Evolutionary conservation across 2,888 invertebrate genomes (phyloP).

Genomic region (Embidobia sp.): DNA sequence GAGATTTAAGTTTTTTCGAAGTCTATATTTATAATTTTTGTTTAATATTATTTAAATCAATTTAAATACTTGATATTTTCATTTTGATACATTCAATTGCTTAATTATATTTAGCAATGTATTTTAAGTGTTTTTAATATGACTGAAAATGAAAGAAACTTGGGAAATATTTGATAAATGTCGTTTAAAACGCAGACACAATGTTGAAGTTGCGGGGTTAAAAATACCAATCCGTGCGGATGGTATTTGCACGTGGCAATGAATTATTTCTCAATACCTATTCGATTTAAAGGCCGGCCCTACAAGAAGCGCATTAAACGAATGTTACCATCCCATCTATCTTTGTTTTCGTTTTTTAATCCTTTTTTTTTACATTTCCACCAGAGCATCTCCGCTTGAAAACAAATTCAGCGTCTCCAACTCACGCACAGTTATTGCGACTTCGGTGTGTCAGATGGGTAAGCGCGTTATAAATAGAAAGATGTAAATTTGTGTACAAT

Average conservation of each 20-base stretch:
- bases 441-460: slow-evolving; percentile 40
- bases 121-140: no score
- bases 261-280: slow-evolving; percentile 54
- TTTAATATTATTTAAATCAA: no score
- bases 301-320: slow-evolving; percentile 15
- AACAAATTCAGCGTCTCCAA: slow-evolving; percentile 36
- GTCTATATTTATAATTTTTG: no score
- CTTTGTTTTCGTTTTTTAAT: slow-evolving; percentile 2
- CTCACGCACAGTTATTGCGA: slow-evolving; percentile 37
- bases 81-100: no score
- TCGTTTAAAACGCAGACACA: not conserved
- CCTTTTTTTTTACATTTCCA: slow-evolving; percentile 30
- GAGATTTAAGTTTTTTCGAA: no score
- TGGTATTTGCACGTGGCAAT: slow-evolving; percentile 62
- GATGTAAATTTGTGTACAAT: slow-evolving; percentile 53
- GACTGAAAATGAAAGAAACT: no score
- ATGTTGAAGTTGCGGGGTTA: slow-evolving; percentile 18
- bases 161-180: no score
- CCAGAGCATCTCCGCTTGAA: slow-evolving; percentile 20
- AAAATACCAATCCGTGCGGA: slow-evolving; percentile 51
- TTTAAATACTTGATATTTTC: no score
- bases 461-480: slow-evolving; percentile 46
- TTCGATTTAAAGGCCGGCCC: slow-evolving; percentile 29
- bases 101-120: no score
- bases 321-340: slow-evolving; percentile 6